A percentile compares a stretch with the other conserved stretches of the same genome.
Evolutionary conservation across 2,113 vertebrate genomes (phyloP).

Genomic region (Amazona guildingii): DNA sequence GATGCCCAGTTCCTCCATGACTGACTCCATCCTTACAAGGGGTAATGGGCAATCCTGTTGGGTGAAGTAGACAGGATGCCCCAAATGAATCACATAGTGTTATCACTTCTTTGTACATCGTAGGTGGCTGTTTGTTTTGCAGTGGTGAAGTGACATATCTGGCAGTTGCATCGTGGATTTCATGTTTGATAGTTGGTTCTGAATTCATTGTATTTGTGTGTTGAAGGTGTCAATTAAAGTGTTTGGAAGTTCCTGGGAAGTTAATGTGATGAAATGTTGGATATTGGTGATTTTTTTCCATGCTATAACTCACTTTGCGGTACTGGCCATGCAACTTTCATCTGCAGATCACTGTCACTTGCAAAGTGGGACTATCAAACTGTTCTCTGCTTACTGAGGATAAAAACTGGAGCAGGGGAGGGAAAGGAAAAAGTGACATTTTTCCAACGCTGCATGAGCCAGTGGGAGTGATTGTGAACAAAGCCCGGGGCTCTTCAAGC

Average conservation of each 20-base stretch:
- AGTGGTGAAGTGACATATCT: not conserved
- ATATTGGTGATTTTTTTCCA: fast-evolving
- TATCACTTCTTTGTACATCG: not conserved
- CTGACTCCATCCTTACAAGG: not conserved
- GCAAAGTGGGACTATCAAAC: not conserved
- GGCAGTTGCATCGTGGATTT: not conserved
- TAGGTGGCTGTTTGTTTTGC: not conserved
- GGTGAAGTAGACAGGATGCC: not conserved
- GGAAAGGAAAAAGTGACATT: slow-evolving; percentile 17
- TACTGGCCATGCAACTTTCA: not conserved
- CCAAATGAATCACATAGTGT: fast-evolving
- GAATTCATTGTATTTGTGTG: not conserved
- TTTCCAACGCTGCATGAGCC: not conserved
- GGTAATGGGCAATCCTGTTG: not conserved
- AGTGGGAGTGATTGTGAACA: slow-evolving; percentile 52
- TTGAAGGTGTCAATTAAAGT: not conserved
- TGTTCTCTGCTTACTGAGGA: not conserved
- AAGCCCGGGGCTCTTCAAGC: slow-evolving; percentile 56
- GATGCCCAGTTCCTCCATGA: not conserved
- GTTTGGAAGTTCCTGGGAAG: not conserved
- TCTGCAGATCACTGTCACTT: not conserved
- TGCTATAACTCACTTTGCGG: not conserved
- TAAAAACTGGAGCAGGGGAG: slow-evolving; percentile 26
- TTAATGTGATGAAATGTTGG: not conserved
- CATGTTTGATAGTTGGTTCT: not conserved